Evolutionary conservation across 35 echinoderm and acorn worm species (phyloP).

Genomic region (Nesometra sesokonis): DNA sequence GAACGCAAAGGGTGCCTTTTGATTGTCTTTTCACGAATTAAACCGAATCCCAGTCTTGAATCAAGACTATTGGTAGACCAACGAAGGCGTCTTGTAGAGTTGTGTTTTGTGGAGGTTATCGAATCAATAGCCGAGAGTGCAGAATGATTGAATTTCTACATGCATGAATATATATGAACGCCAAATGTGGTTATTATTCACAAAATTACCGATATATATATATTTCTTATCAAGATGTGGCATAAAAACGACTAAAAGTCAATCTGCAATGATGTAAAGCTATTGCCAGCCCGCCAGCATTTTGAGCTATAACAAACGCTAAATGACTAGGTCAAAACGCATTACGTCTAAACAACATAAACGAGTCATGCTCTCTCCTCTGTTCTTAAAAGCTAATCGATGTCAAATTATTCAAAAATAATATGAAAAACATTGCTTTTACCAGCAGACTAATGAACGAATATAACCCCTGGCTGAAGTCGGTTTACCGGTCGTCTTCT

Average conservation of each 20-base stretch:
- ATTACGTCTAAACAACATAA: background rate
- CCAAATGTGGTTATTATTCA: too few relatives aligned
- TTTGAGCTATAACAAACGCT: background rate
- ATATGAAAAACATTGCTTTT: background rate
- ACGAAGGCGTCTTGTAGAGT: too few relatives aligned
- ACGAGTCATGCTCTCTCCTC: background rate
- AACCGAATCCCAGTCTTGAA: too few relatives aligned
- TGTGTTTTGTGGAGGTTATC: too few relatives aligned
- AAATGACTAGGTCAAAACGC: background rate
- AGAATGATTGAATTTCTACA: too few relatives aligned
- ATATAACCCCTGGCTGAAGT: background rate
- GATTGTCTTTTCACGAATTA: too few relatives aligned
- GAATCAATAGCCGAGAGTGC: too few relatives aligned
- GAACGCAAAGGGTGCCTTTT: too few relatives aligned
- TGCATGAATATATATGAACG: too few relatives aligned
- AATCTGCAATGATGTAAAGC: background rate
- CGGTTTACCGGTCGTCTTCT: background rate
- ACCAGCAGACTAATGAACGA: background rate
- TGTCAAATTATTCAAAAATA: background rate
- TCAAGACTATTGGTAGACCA: too few relatives aligned
- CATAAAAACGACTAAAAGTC: background rate
- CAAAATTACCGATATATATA: too few relatives aligned
- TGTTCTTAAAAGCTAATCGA: background rate
- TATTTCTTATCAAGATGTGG: background rate
- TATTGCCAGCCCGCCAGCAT: background rate